Evolutionary conservation across 2,113 vertebrate species (phyloP), one percentile per base, ranked within the genome.

Genomic region (Rhinopomastus cyanomelas): DNA sequence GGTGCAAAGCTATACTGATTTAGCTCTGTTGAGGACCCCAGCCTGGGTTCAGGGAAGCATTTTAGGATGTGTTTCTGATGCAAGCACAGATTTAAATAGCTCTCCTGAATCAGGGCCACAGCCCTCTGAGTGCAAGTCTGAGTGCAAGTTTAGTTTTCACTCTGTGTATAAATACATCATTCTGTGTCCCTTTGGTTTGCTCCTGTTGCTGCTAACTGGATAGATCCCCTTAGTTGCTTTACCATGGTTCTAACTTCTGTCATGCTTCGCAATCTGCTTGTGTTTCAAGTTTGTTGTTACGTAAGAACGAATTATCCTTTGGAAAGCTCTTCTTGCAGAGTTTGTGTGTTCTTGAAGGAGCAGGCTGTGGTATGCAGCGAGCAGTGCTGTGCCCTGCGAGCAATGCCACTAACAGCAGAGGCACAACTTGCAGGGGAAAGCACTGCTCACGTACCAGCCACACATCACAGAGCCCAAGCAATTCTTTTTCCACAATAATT

Each of bases 141-240:
- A n/a, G n/a, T 81, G 69, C 87, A 91, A 83, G 22, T 22, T 73
- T 37, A 64, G 60, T 91, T 95, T 90, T 90, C 75, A 51, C 72
- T 84, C 21, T 26, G 32, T 61, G 62, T 26, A 88, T 84, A 94
- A 88, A 87, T 84, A 88, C 4, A 15, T 76, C 37, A 62, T 78
- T 73, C 56, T 90, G 32, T 8, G 5, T 76, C 74, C 71, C 67
- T 94, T 84, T 88, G 83, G 84, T 92, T 95, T 32, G 29, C 34
- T 75, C 89, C 52, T 74, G 92, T 91, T 95, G 83, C 88, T 94
- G 61, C 82, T 39, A 49, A 67, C 29, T 52, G 73, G 86, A 65
- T 77, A 48, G 16, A 66, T 61, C 62, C 29, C 22, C n/a, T 62
- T 37, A 27, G 64, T 79, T 92, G 69, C 56, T 65, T 76, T 79